Evolutionary conservation across 2,113 vertebrate genomes (phyloP).

Genomic region (Hydropotes inermis): DNA sequence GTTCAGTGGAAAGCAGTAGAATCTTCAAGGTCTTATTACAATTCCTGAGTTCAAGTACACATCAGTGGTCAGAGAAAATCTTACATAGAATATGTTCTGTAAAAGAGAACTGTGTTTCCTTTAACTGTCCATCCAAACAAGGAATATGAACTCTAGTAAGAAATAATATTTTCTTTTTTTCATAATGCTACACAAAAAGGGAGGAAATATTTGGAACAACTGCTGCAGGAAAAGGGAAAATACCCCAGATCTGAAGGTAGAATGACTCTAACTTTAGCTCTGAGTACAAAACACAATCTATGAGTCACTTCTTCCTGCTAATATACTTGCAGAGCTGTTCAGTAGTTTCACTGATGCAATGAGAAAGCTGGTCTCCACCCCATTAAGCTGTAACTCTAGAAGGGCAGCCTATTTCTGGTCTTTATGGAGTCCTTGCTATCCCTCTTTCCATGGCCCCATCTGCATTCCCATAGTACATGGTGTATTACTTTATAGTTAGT

Average conservation of each 20-base stretch:
- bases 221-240: background rate
- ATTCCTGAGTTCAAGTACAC: background rate
- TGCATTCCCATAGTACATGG: background rate
- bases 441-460: no score
- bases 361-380: background rate
- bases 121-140: background rate
- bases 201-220: background rate
- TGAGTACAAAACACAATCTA: background rate
- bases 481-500: no score
- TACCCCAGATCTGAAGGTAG: background rate
- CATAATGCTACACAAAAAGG: background rate
- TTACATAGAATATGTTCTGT: background rate
- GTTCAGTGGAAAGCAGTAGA: background rate
- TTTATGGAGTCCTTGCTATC: background rate
- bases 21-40: background rate
- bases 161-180: background rate
- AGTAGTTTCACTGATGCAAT: background rate
- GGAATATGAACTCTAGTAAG: background rate
- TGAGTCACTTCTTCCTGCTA: background rate
- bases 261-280: background rate
- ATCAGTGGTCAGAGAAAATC: background rate
- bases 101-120: background rate
- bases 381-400: background rate
- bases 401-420: background rate
- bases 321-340: rapidly evolving